Evolutionary conservation across 1,140 invertebrate species (phyloP).

Genomic region (Megalopta genalis): DNA sequence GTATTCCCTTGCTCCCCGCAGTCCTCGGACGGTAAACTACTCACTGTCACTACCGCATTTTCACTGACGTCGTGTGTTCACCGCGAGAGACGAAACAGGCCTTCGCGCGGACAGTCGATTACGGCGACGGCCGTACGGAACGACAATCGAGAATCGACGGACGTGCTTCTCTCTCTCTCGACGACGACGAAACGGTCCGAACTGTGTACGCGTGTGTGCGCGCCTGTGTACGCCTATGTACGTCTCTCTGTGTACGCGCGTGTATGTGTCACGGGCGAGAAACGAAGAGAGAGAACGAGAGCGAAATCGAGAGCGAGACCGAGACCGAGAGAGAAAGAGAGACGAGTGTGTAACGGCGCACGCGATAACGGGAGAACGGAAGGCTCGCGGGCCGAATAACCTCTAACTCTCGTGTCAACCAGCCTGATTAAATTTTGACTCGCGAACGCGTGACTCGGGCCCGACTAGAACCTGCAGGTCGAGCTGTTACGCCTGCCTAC

Average conservation of each 20-base stretch:
- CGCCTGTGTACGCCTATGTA: no score
- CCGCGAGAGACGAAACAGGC: slow-evolving; percentile 6
- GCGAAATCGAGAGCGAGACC: background rate
- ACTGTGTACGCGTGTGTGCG: no score
- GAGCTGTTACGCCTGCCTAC: slow-evolving; percentile 21
- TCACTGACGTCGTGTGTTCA: slow-evolving; percentile 48
- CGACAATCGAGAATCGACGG: slow-evolving; percentile 16
- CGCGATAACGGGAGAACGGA: background rate
- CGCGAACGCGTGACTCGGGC: slow-evolving; percentile 46
- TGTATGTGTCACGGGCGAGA: no score
- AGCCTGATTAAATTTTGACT: slow-evolving; percentile 11
- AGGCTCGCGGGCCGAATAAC: background rate
- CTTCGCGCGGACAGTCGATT: slow-evolving; percentile 38
- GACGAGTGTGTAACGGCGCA: background rate
- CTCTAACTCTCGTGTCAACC: slow-evolving; percentile 14
- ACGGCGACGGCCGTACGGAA: slow-evolving; percentile 14
- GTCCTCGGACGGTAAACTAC: slow-evolving; percentile 37
- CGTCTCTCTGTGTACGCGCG: no score
- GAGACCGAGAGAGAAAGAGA: background rate
- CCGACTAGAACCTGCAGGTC: slow-evolving; percentile 21
- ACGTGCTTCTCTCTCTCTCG: background rate
- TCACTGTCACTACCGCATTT: slow-evolving; percentile 63
- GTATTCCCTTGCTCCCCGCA: background rate
- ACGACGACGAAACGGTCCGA: background rate
- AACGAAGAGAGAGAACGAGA: background rate